Evolutionary conservation across 2,113 vertebrate species (phyloP).

Genomic region (Tragelaphus buxtoni): DNA sequence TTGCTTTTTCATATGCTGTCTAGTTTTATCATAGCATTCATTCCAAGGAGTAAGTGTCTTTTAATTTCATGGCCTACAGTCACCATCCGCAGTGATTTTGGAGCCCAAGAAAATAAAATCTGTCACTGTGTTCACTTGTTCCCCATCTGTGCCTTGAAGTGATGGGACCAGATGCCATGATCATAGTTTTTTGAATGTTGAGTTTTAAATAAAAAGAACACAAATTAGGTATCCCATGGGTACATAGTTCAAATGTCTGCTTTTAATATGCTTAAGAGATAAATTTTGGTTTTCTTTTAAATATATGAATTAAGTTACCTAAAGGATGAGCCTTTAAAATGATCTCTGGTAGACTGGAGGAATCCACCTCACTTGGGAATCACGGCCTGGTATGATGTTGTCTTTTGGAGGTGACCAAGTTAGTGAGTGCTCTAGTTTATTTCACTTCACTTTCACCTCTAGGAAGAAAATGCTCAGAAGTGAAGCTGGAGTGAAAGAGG

Average conservation of each 20-base stretch:
- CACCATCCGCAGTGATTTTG: background rate
- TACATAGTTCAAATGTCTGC: constrained; percentile 11
- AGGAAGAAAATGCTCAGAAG: background rate
- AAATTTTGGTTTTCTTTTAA: constrained; percentile 21
- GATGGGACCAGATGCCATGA: background rate
- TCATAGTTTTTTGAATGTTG: background rate
- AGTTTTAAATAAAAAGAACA: background rate
- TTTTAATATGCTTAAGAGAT: background rate
- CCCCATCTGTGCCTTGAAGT: background rate
- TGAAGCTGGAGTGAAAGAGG: background rate
- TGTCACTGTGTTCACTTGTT: background rate
- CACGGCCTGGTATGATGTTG: background rate
- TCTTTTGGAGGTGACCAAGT: background rate
- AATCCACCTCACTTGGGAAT: background rate
- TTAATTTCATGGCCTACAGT: background rate
- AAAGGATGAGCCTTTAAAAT: background rate
- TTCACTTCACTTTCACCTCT: background rate
- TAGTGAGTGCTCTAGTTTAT: background rate
- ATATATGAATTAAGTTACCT: background rate
- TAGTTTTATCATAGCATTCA: background rate
- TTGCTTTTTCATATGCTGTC: background rate
- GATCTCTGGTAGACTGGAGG: background rate
- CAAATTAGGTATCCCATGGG: background rate
- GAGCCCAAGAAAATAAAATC: background rate
- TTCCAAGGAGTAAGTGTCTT: background rate